phyloP scores from a whole-genome alignment of 2,113 vertebrate genomes.

The Camelus bactrianus region DNA sequence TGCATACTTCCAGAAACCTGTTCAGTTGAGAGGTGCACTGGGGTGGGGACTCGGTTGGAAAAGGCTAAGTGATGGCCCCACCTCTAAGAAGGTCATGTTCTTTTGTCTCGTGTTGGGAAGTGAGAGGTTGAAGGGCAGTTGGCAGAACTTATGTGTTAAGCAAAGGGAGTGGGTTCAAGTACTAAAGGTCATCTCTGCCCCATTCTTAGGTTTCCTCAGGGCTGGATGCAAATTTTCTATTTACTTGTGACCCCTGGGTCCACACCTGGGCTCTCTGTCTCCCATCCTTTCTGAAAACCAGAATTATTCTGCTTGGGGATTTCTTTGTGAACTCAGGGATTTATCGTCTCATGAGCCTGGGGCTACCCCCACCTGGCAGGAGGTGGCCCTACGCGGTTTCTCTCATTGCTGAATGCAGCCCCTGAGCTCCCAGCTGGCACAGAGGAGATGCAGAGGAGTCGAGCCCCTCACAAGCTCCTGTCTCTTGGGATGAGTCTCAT shows the following conservation, averaged over 20 bases:
- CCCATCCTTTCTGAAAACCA: background rate
- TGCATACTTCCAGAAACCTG: background rate
- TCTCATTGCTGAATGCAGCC: background rate
- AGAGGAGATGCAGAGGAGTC: background rate
- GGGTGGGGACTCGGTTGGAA: background rate
- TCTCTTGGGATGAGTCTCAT: background rate
- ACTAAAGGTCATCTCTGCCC: background rate
- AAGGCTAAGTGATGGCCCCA: background rate
- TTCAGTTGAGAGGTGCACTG: background rate
- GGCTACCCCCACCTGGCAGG: background rate
- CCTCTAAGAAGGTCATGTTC: background rate
- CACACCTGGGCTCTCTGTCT: background rate
- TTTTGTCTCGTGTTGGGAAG: background rate
- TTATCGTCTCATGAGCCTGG: background rate
- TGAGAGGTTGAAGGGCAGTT: background rate
- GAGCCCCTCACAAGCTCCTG: background rate
- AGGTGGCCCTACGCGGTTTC: fast-evolving
- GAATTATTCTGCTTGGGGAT: background rate
- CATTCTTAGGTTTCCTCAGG: background rate
- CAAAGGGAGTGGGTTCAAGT: background rate
- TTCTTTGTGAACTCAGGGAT: background rate
- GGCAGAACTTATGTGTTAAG: background rate
- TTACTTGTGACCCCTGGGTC: background rate
- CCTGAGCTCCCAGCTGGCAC: background rate
- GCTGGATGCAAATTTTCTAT: background rate